Percentiles rank a stretch among this genome's conserved stretches.
phyloP scores from a whole-genome alignment of 2,113 vertebrate genomes.

The Rana temporaria region DNA sequence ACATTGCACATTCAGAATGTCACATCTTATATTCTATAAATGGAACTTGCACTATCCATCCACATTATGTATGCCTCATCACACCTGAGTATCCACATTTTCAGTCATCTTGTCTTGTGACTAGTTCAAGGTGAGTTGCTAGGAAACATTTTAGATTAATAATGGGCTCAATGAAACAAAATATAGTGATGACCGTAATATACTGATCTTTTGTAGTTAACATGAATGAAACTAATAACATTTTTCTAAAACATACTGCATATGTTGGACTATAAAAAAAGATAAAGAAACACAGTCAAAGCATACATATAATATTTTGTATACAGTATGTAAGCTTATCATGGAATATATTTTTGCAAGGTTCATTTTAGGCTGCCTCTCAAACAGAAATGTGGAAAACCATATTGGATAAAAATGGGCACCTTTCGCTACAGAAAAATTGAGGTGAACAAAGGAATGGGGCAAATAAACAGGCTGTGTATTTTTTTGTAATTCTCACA shows the following conservation, averaged over 20 bases:
- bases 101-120: constrained; percentile 54
- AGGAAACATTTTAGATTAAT: constrained; percentile 42
- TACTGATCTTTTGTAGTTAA: neutral
- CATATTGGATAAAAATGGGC: no score
- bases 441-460: no score
- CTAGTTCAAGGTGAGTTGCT: constrained; percentile 52
- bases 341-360: no score
- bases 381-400: no score
- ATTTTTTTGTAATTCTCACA: no score
- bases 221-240: neutral
- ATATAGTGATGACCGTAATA: constrained; percentile 16
- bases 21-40: constrained; percentile 57
- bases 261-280: no score
- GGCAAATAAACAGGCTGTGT: no score
- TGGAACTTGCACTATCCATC: constrained; percentile 56
- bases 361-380: no score
- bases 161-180: constrained; percentile 39
- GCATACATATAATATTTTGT: no score
- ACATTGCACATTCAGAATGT: constrained; percentile 53
- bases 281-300: no score
- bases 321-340: no score
- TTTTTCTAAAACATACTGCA: neutral
- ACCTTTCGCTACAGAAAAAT: no score
- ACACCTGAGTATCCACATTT: constrained; percentile 53
- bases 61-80: constrained; percentile 57